phyloP scores from a whole-genome alignment of 2,113 vertebrate species.

The Gymnorhina tibicen region DNA sequence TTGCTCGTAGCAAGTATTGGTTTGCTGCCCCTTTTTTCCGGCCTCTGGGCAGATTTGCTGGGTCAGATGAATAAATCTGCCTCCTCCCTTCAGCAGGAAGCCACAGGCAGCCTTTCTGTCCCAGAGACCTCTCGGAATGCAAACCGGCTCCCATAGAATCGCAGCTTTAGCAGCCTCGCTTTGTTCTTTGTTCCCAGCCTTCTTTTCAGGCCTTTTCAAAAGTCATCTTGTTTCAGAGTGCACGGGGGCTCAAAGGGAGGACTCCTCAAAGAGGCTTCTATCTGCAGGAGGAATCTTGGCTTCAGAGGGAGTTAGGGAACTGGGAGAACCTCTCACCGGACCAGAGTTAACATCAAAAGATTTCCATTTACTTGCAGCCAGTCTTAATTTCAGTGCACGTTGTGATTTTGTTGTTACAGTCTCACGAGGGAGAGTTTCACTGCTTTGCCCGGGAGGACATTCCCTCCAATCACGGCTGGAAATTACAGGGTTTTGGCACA shows the following conservation, averaged over 20 bases:
- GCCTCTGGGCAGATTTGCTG: neutral
- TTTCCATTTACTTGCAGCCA: neutral
- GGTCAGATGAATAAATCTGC: neutral
- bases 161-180: neutral
- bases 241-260: neutral
- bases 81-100: neutral
- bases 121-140: neutral
- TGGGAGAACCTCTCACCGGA: neutral
- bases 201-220: neutral
- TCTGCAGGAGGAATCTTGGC: neutral
- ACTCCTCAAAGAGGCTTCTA: neutral
- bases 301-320: neutral
- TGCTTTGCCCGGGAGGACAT: neutral
- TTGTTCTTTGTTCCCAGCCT: neutral
- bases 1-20: neutral
- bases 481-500: accelerated
- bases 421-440: neutral
- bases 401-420: neutral
- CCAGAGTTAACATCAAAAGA: neutral
- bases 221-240: neutral
- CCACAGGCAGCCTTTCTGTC: neutral
- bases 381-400: neutral
- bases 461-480: neutral
- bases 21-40: neutral
- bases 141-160: neutral